Base-by-base conservation (phyloP, 2,113 vertebrate species). In the Formicarius rufipectus region DNA sequence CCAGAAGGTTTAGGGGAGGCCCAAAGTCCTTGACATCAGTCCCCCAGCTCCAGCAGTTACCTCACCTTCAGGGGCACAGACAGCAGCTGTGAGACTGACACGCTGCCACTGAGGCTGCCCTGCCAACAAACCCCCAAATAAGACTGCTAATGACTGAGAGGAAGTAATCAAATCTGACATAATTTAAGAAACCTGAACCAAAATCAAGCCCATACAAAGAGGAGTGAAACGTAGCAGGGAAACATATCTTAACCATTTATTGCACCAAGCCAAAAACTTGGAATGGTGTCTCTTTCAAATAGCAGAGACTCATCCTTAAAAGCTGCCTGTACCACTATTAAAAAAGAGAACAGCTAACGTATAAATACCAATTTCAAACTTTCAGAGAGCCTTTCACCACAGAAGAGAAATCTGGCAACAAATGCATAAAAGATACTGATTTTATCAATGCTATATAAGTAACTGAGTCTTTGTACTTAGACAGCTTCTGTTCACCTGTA, bases 1-100 rank as follows among this genome's bases (percentile, higher is more conserved):
- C 6, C 42, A 72, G 23, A 53, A 50, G 44, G 73, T 24, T 19
- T 49, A 37, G 62, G 49, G n/a, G 79, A 76, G 40, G 24, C 24
- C 6, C 0, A 3, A 56, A 72, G 21, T 84, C 58, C 73, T 82
- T 2, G 0, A 20, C 15, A 47, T 18, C 4, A 55, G 27, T 2
- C 45, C 23, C 53, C 30, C 30, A 63, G 27, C 60, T 87, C 68
- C 56, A 82, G 69, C 40, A 71, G 45, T 4, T 22, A 42, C 20
- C 72, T 77, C 50, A 40, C 37, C 31, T 56, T n/a, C 64, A 40
- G 19, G 35, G 52, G 59, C 33, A 33, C 3, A 59, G 49, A 33
- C 7, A 47, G 44, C 45, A 52, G 14, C 74, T 72, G 40, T 4
- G 24, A 87, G 37, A 64, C 39, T 45, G 55, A 25, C 4, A 21